Evolutionary conservation across 2,113 vertebrate species (phyloP), one percentile per base, ranked within the genome.

Genomic region (Elaphurus davidianus): DNA sequence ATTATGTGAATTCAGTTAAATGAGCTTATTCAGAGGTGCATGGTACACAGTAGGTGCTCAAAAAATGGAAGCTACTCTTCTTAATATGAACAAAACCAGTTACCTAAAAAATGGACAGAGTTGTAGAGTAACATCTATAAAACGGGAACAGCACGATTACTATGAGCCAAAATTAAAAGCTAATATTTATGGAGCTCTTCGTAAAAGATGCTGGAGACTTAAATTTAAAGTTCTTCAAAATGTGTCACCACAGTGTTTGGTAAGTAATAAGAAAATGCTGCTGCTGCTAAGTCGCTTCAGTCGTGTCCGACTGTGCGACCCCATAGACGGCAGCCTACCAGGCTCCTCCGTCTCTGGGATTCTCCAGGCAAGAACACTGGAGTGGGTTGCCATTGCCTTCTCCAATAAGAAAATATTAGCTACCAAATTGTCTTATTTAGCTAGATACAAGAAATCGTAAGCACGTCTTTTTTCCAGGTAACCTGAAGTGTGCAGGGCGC

Each of bases 31-130:
- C 5, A 33, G 47, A 92, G 5, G 12, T 40, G 33, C 33, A 59
- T 14, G 78, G 50, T 85, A 95, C 62, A 90, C 13, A 90, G 4
- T 14, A 76, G 87, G 40, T 91, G 71, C 67, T 95, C 7, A 43
- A 89, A 90, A 67, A 59, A 82, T 15, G 33, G 36, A 16, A 36
- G n/a, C 23, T 87, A 67, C 45, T 90, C 23, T 27, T 86, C 50
- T 88, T 64, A 76, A 27, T 83, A 16, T 82, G 36, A 87, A 87
- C 11, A 91, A 94, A 88, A 67, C 15, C 30, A 97, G 36, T 85
- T 86, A 95, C 59, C 62, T 89, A 76, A 96, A 96, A 96, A 81
- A 52, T 67, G 84, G 36, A 62, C 43, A 71, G 47, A 82, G 33
- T 83, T 83, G 55, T 55, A 95, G 23, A 79, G 59, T 67, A 59